Conservation (phyloP, 2,888 invertebrate species). For the Branchinecta sandiegonensis region DNA sequence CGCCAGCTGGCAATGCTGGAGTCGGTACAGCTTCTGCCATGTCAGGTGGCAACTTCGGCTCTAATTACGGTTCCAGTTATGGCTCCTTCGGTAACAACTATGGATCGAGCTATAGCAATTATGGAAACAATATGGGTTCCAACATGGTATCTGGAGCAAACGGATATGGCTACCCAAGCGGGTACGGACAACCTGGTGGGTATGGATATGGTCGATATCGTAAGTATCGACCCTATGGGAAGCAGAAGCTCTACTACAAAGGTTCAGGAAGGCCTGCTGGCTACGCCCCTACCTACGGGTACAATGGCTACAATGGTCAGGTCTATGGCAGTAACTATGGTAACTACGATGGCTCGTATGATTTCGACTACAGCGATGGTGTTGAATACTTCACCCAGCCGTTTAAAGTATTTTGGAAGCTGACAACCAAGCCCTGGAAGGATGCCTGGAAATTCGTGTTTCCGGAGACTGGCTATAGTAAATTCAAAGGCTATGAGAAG, state of each 20-base stretch:
- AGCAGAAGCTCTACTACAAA: no score
- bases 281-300: not conserved
- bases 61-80: not conserved
- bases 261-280: not conserved
- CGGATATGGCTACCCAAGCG: no score
- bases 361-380: not conserved
- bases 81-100: not conserved
- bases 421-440: conserved; percentile 3
- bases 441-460: not conserved
- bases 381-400: not conserved
- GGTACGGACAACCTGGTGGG: no score
- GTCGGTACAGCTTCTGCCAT: no score
- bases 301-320: not conserved
- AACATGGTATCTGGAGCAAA: not conserved
- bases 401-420: conserved; percentile 7
- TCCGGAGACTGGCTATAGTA: not conserved
- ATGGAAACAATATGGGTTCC: not conserved
- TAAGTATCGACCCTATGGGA: no score
- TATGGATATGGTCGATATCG: no score
- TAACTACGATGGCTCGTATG: not conserved
- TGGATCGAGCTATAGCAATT: conserved; percentile 1
- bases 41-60: no score
- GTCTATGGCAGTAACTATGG: not conserved
- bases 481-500: no score
- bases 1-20: no score